phyloP scores from a whole-genome alignment of 1,140 invertebrate genomes.

The Acromyrmex charruanus region DNA sequence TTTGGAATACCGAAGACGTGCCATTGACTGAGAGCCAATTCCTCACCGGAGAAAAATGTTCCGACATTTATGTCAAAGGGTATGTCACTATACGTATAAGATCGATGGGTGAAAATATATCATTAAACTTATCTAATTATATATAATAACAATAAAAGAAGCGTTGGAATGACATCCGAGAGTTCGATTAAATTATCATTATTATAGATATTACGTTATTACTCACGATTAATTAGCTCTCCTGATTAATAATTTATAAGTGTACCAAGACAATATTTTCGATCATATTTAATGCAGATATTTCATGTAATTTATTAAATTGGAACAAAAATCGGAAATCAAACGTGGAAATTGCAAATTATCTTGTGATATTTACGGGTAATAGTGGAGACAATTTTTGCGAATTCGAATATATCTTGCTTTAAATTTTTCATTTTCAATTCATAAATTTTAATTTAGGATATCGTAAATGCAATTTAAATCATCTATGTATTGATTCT shows the following conservation, averaged over 20 bases:
- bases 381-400: background rate
- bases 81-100: constrained; percentile 81
- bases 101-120: background rate
- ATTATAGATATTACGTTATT: background rate
- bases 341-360: background rate
- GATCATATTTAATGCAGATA: too few species aligned
- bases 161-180: too few species aligned
- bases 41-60: constrained; percentile 92
- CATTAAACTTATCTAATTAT: background rate
- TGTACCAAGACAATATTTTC: background rate
- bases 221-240: background rate
- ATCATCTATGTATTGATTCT: background rate
- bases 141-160: background rate
- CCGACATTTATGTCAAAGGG: constrained; percentile 96
- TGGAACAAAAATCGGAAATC: background rate
- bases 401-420: background rate
- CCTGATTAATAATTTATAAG: background rate
- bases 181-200: background rate
- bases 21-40: constrained; percentile 92
- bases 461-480: background rate
- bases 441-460: background rate
- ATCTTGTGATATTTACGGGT: background rate
- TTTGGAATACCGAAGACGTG: constrained; percentile 93
- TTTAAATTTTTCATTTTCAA: background rate
- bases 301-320: too few species aligned